A percentile compares a stretch with the other conserved stretches of the same genome.
Evolutionary conservation across 2,888 invertebrate species (phyloP).

Genomic region (Geotrupes spiniger): DNA sequence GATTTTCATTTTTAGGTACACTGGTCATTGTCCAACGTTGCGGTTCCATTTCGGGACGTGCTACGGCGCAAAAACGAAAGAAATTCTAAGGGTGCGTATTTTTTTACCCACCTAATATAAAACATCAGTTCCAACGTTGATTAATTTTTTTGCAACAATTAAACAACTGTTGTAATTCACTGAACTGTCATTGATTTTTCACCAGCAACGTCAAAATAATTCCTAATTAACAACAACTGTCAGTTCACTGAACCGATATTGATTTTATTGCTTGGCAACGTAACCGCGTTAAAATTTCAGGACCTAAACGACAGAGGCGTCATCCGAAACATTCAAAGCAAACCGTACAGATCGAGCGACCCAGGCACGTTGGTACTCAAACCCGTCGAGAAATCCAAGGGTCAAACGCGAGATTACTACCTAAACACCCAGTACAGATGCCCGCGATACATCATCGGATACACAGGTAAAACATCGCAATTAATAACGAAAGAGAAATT

Average conservation of each 20-base stretch:
- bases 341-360: conserved; percentile 57
- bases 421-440: conserved; percentile 50
- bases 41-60: conserved; percentile 70
- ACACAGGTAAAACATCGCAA: conserved; percentile 58
- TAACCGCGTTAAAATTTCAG: too few species aligned
- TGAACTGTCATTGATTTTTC: too few species aligned
- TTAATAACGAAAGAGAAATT: too few species aligned
- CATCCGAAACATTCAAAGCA: conserved; percentile 51
- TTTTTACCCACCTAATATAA: background rate
- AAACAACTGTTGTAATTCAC: too few species aligned
- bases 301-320: conserved; percentile 50
- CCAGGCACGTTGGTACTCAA: conserved; percentile 45
- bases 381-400: conserved; percentile 41
- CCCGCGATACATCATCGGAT: conserved; percentile 63
- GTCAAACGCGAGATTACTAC: conserved; percentile 49
- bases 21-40: conserved; percentile 69
- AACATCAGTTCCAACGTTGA: background rate
- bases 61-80: conserved; percentile 68
- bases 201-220: too few species aligned
- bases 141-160: too few species aligned
- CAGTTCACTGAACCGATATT: too few species aligned
- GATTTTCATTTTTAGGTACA: conserved; percentile 57
- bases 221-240: too few species aligned
- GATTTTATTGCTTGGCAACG: too few species aligned
- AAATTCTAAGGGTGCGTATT: conserved; percentile 59